Conservation (phyloP, 2,797 vertebrate species). For the Propithecus perrieri region DNA sequence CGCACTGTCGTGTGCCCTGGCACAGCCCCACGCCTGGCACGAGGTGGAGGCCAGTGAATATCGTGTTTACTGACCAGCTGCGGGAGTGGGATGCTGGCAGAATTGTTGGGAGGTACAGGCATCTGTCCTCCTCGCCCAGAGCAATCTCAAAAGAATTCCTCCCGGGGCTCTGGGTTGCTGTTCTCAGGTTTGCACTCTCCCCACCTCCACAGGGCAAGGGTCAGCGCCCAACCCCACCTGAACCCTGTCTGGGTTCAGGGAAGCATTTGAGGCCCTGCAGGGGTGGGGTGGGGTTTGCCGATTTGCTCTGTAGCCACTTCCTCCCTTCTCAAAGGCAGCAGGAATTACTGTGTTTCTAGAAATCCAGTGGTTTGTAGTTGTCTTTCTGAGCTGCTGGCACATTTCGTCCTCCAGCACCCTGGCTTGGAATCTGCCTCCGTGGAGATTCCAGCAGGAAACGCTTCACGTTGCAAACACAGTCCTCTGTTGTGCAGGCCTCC, state of each 20-base stretch:
- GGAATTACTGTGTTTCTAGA: not conserved
- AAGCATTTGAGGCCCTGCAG: not conserved
- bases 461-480: not conserved
- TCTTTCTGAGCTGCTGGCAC: not conserved
- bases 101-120: not conserved
- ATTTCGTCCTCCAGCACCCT: not conserved
- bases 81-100: not conserved
- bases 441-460: not conserved
- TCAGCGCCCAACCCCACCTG: too few relatives aligned
- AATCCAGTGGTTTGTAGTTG: not conserved
- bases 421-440: not conserved
- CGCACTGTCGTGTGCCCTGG: too few relatives aligned
- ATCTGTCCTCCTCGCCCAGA: not conserved
- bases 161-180: not conserved
- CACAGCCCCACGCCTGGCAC: not conserved
- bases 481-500: not conserved
- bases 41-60: not conserved
- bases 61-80: not conserved
- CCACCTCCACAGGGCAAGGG: not conserved
- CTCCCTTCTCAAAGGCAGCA: not conserved
- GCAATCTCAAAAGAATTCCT: not conserved
- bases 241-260: not conserved
- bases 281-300: not conserved
- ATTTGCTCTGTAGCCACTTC: not conserved
- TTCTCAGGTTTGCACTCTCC: not conserved